These are phyloP conservation scores for Vanacampus margaritifer DNA, from an alignment of 2,113 vertebrate species.

Conservation along the genomic window DNA sequence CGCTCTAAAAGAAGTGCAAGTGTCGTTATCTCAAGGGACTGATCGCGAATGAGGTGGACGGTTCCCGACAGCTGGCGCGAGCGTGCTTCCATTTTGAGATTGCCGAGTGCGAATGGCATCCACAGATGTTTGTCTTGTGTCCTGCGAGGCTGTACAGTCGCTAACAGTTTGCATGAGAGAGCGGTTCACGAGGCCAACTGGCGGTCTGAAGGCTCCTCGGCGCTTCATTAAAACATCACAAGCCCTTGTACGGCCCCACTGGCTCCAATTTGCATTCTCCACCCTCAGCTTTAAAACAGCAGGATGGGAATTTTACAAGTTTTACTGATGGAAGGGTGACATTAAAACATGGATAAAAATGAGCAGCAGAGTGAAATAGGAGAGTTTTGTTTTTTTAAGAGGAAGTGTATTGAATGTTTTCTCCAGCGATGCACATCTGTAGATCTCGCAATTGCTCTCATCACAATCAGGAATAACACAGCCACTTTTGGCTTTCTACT, in stretches of 20 bases:
- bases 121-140: constrained; percentile 62
- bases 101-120: constrained; percentile 53
- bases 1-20: not conserved
- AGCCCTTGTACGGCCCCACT: not conserved
- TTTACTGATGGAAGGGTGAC: not conserved
- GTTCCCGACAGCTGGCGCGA: constrained; percentile 35
- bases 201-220: constrained; percentile 32
- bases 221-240: constrained; percentile 42
- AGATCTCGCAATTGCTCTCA: constrained; percentile 13
- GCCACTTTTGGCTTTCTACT: not conserved
- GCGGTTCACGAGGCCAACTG: constrained; percentile 33
- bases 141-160: constrained; percentile 26
- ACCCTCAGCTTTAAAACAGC: constrained; percentile 5
- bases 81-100: constrained; percentile 24
- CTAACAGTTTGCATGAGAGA: constrained; percentile 39
- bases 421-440: constrained; percentile 28
- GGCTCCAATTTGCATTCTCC: not conserved
- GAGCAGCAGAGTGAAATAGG: constrained; percentile 22
- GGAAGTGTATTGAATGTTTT: constrained; percentile 9
- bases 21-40: constrained; percentile 18
- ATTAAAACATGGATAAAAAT: constrained; percentile 5
- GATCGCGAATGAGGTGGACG: constrained; percentile 19
- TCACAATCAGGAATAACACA: constrained; percentile 10
- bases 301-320: constrained; percentile 2
- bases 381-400: constrained; percentile 12